Evolutionary conservation across 2,797 vertebrate genomes (phyloP).

Genomic region (Lepus townsendii): DNA sequence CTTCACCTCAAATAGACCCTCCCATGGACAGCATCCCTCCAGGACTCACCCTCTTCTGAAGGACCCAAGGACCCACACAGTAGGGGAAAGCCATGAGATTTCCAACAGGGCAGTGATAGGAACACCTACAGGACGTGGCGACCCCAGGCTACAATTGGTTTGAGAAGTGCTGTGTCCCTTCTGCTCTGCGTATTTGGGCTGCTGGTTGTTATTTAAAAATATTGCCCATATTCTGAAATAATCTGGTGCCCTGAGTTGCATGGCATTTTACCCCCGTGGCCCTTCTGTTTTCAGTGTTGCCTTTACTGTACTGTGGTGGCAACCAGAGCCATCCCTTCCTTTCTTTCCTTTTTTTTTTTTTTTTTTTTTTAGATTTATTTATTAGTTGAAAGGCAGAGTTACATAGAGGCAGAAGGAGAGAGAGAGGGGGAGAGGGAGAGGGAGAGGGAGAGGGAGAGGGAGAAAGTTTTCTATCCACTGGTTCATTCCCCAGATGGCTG

Average conservation of each 20-base stretch:
- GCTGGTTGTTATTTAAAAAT: conserved; percentile 18
- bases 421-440: too few species aligned
- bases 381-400: too few species aligned
- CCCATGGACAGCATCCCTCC: not conserved
- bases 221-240: conserved; percentile 34
- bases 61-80: not conserved
- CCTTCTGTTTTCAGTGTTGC: conserved; percentile 2
- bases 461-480: too few species aligned
- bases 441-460: too few species aligned
- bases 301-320: not conserved
- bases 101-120: not conserved
- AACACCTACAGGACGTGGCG: not conserved
- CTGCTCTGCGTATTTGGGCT: conserved; percentile 56
- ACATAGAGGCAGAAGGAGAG: too few species aligned
- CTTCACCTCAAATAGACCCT: not conserved
- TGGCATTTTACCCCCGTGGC: not conserved
- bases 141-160: not conserved
- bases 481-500: too few species aligned
- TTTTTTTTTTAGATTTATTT: too few species aligned
- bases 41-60: not conserved
- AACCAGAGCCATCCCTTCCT: not conserved
- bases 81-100: not conserved
- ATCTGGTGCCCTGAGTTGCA: conserved; percentile 29
- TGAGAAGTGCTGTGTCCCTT: not conserved
- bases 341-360: too few species aligned